Base-by-base conservation (phyloP, 2,888 invertebrate genomes). In the Vanessa cardui region DNA sequence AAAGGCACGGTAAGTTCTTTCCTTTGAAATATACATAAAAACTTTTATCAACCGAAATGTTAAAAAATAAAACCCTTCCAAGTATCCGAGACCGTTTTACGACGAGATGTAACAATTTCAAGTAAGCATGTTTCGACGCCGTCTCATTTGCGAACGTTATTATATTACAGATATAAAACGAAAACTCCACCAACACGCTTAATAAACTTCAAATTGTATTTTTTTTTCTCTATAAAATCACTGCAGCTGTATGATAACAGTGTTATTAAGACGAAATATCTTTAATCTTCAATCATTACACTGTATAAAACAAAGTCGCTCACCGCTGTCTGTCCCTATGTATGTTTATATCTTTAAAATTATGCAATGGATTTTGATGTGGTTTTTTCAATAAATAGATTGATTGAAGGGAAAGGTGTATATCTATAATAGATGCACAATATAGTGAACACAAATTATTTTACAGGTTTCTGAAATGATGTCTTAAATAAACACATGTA, bases 181-280 rank as follows among this genome's bases (percentile, higher is more conserved):
- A 16, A 8, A 47, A 47, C 47, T 18, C 47, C 18, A 18, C 47
- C 15, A 47, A 47, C 47, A 16, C 16, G 52, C 26, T 52, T 52
- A 52, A 52, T 52, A 49, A 20, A 49, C 26, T 26, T 52, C 52
- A 52, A 21, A 21, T 49, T 49, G 49, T 52, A 20, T 26, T 52
- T 49, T 49, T 49, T 18, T 52, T 26, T 15, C 52, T 26, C 9
- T 21, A 52, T 15, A 49, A 49, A 49, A 20, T 49, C 9, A 49
- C 9, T 18, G 4, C 49, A 49, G 49, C 4, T 18, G 4, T 18
- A 0, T 20, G 49, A 18, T 1, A 49, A 20, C 9, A 49, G 8
- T 4, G 49, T 20, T 12, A 39, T 49, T 20, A 49, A 49, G 20
- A 18, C 8, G 6, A 2, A 46, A 46, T 7, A 46, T 6, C n/a